Percentiles rank a stretch among this genome's conserved stretches.
phyloP scores from a whole-genome alignment of 2,797 vertebrate species.

The Hydrophis major region DNA sequence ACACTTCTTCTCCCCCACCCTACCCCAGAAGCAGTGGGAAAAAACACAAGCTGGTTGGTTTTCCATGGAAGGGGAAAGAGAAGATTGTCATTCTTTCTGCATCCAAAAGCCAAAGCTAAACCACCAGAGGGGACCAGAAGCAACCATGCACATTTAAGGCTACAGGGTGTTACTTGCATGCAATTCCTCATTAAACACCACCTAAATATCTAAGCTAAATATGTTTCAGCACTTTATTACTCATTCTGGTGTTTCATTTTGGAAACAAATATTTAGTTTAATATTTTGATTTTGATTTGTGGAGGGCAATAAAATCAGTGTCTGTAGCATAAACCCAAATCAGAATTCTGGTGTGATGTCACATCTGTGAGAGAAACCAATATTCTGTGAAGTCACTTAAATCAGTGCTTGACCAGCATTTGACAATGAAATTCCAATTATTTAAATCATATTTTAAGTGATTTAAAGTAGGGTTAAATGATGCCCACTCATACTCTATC shows the following conservation, averaged over 20 bases:
- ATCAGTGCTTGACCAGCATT: neutral
- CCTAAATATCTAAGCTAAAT: neutral
- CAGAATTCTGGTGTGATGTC: neutral
- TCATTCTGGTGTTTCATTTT: neutral
- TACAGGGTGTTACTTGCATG: neutral
- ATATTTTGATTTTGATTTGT: neutral
- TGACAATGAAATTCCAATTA: neutral
- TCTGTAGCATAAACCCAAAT: neutral
- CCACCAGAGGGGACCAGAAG: neutral
- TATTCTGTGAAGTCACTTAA: neutral
- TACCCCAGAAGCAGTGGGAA: neutral
- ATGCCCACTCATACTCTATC: neutral
- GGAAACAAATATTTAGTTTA: neutral
- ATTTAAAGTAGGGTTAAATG: neutral
- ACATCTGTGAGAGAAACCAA: neutral
- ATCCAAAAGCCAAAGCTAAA: neutral
- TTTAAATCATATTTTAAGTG: neutral
- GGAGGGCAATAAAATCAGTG: neutral
- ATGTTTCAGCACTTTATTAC: neutral
- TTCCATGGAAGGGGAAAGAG: neutral
- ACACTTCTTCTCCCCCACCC: neutral
- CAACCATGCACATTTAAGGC: neutral
- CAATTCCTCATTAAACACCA: neutral
- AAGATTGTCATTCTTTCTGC: neutral
- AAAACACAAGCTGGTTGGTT: neutral